These are phyloP conservation scores for Dugesia japonica DNA, from an alignment of 2,888 invertebrate genomes.

Conservation along the genomic window DNA sequence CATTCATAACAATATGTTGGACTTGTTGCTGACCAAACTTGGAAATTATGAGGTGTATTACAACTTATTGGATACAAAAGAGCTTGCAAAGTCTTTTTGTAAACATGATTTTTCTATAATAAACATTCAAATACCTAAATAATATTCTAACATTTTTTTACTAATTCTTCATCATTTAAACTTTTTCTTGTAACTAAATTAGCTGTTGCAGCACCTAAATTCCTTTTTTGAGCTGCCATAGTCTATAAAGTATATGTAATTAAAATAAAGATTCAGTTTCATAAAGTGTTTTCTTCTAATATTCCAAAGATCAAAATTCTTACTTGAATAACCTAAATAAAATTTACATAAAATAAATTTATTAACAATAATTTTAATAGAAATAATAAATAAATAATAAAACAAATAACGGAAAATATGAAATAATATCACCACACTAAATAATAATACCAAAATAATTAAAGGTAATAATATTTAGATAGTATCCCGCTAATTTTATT, in stretches of 20 bases:
- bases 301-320: neutral
- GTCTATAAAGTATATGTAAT: constrained; percentile 55
- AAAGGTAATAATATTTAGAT: no score
- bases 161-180: constrained; percentile 93
- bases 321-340: constrained; percentile 3
- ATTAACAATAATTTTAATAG: neutral
- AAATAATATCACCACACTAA: neutral
- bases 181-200: constrained; percentile 71
- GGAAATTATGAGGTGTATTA: constrained; percentile 96
- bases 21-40: constrained; percentile 92
- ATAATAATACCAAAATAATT: no score
- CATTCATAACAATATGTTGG: constrained; percentile 99
- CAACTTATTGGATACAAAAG: constrained; percentile 96
- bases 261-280: neutral
- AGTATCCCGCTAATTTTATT: no score
- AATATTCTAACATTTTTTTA: constrained; percentile 51
- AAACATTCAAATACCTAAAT: neutral
- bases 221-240: constrained; percentile 93
- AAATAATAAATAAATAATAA: neutral
- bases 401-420: neutral
- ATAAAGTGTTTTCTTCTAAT: neutral
- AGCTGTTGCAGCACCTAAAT: constrained; percentile 86
- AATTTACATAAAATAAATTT: neutral
- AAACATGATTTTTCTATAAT: constrained; percentile 96
- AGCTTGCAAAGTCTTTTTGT: constrained; percentile 96